Percentiles rank a stretch among this genome's conserved stretches.
These are phyloP conservation scores for Cistogaster globosa DNA, from an alignment of 2,888 invertebrate genomes.

Conservation along the genomic window DNA sequence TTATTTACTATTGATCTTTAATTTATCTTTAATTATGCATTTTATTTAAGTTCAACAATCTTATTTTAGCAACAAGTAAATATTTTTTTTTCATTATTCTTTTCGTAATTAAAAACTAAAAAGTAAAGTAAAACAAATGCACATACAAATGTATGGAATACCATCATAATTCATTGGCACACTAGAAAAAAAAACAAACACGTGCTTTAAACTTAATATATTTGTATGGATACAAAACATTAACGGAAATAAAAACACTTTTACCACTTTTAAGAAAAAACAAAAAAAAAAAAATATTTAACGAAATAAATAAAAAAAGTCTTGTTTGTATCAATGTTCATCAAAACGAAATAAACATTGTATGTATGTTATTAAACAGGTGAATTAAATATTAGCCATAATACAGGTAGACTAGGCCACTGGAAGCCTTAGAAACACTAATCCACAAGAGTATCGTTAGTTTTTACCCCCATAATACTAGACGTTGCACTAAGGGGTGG, in stretches of 20 bases:
- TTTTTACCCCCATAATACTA: constrained; percentile 65
- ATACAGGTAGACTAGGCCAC: constrained; percentile 65
- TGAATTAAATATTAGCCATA: constrained; percentile 55
- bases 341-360: constrained; percentile 18
- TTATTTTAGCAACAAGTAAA: constrained; percentile 49
- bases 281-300: constrained; percentile 36
- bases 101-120: constrained; percentile 43
- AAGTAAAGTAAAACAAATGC: constrained; percentile 52
- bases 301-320: constrained; percentile 5
- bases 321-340: constrained; percentile 49
- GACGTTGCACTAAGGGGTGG: constrained; percentile 73
- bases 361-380: constrained; percentile 38
- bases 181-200: constrained; percentile 56
- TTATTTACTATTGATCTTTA: background rate
- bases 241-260: constrained; percentile 7
- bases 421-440: constrained; percentile 72
- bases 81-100: constrained; percentile 16
- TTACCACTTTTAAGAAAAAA: constrained; percentile 13
- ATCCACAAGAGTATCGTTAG: constrained; percentile 71
- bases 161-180: constrained; percentile 63
- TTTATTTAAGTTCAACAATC: constrained; percentile 55
- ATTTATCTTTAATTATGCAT: constrained; percentile 25
- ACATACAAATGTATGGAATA: constrained; percentile 57
- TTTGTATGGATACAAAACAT: constrained; percentile 11
- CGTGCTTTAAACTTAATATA: constrained; percentile 40